These are phyloP conservation scores for Sylvia atricapilla DNA, from an alignment of 2,113 vertebrate genomes.

Conservation along the genomic window DNA sequence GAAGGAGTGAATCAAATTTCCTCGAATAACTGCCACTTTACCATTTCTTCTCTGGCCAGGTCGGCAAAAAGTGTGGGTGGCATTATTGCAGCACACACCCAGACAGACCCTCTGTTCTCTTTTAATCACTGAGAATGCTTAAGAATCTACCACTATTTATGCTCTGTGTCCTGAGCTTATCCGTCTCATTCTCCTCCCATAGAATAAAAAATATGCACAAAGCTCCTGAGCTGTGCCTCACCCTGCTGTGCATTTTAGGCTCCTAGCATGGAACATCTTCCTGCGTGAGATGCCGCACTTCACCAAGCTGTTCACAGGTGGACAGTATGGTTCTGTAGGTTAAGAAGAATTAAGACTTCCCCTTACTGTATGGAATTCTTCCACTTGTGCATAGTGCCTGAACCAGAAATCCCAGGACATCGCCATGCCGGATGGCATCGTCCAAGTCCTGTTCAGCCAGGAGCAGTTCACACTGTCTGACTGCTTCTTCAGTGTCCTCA, in stretches of 20 bases:
- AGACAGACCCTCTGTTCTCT: background rate
- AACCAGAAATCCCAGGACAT: conserved; percentile 84
- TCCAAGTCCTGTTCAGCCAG: conserved; percentile 85
- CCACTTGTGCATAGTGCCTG: conserved; percentile 78
- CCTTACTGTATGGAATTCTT: conserved; percentile 81
- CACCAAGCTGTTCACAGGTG: background rate
- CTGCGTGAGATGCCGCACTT: fast-evolving
- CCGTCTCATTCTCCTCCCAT: background rate
- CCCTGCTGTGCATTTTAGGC: background rate
- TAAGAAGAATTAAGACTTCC: background rate
- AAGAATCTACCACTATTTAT: background rate
- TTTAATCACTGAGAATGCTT: background rate
- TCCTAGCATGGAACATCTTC: background rate
- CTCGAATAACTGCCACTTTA: background rate
- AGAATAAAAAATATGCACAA: background rate
- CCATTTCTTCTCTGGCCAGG: background rate
- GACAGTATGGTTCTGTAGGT: background rate
- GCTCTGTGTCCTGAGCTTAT: background rate
- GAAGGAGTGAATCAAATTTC: background rate
- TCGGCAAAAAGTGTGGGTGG: background rate
- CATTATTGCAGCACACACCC: fast-evolving
- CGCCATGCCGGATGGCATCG: conserved; percentile 78
- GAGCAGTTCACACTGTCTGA: conserved; percentile 84
- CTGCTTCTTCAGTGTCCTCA: conserved; percentile 82
- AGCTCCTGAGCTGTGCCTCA: background rate